Evolutionary conservation across 1,140 invertebrate genomes (phyloP).

Genomic region (Hyles euphorbiae): DNA sequence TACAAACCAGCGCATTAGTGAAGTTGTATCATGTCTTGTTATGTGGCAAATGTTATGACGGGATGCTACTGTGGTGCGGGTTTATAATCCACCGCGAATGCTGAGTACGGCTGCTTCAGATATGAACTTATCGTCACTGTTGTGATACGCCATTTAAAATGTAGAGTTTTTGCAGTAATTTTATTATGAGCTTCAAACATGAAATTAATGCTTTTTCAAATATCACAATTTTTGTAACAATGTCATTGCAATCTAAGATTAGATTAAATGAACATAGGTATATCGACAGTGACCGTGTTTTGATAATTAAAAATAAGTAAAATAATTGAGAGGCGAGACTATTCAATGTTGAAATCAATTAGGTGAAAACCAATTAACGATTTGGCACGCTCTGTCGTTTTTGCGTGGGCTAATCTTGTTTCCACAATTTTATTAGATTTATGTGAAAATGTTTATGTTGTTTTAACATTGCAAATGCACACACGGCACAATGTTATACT

Average conservation of each 20-base stretch:
- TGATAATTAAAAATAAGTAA: background rate
- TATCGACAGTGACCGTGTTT: too few relatives aligned
- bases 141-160: too few relatives aligned
- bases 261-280: too few relatives aligned
- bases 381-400: constrained; percentile 16
- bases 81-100: constrained; percentile 7
- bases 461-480: background rate
- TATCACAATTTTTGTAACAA: too few relatives aligned
- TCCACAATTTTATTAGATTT: too few relatives aligned
- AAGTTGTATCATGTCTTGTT: constrained; percentile 32
- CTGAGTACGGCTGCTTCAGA: constrained; percentile 3
- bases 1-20: constrained; percentile 26
- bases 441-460: background rate
- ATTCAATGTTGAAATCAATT: constrained; percentile 28
- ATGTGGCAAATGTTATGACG: constrained; percentile 33
- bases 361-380: constrained; percentile 29
- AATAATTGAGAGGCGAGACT: constrained; percentile 20
- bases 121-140: too few relatives aligned
- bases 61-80: constrained; percentile 11
- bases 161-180: too few relatives aligned
- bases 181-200: too few relatives aligned
- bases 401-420: background rate
- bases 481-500: constrained; percentile 5
- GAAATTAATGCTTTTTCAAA: too few relatives aligned
- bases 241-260: too few relatives aligned